Evolutionary conservation across 1,140 invertebrate genomes (phyloP), one percentile per base, ranked within the genome.

Genomic region (Drosophila pachea): DNA sequence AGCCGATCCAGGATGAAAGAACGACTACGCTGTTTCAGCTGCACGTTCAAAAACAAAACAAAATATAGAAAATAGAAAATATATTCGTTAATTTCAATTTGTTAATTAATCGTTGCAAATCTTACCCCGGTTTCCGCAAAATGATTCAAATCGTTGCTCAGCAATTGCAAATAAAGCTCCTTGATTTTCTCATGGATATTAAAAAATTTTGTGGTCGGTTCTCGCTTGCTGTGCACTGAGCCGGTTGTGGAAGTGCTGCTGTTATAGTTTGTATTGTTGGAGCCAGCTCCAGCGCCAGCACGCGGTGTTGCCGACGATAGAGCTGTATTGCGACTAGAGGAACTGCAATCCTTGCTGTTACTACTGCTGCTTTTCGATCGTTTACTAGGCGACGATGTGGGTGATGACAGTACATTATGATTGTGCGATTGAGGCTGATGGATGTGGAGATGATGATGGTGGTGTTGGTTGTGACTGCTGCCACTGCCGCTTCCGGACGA

Each of bases 1-100:
- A 98, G 91, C 89, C 95, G 94, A 79, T 96, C 94, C 89, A 98
- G 91, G 72, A 97, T 91, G 90, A 96, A 93, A 73, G 95, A 95
- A 79, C 88, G 84, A 11, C 77, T 88, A 33, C 87, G 82, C 38
- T 89, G 88, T 52, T 87, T 89, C 3, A 88, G 67, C 88, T 89
- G 48, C 5, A 86, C 74, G 12, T 4, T 7, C 42, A 47, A 48
- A 9, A 14, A 12, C 32, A 7, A 8, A 7, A 35, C 2, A 33
- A 0, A 49, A 6, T 35, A 22, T 22, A 22, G 1, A 22, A 22
- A 22, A 22, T 22, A 22, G 1, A 22, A 22, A 22, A 22, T 22
- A 22, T 22, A 22, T 3, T 22, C 22, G 5, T 42, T 12, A n/a
- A 1, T 12, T 43, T 5, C 8, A 33, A 8, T 36, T 4, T 3